phyloP scores from a whole-genome alignment of 1,140 invertebrate genomes.

The Chrysopa pallens region DNA sequence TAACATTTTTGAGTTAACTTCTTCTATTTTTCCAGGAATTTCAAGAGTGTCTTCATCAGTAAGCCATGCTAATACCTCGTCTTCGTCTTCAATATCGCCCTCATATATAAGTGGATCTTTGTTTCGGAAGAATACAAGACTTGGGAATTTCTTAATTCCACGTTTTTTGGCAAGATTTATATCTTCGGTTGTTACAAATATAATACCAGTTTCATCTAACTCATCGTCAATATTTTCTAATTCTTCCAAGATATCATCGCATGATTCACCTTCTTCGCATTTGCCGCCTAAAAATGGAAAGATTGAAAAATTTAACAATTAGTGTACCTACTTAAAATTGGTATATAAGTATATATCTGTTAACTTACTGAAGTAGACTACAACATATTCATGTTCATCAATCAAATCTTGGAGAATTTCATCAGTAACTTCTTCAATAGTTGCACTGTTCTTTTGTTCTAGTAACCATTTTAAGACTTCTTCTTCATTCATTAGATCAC shows the following conservation, averaged over 20 bases:
- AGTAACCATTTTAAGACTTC: slow-evolving; percentile 81
- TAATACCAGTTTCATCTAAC: slow-evolving; percentile 79
- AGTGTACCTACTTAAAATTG: neutral
- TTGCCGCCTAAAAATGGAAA: slow-evolving; percentile 42
- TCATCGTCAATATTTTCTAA: slow-evolving; percentile 89
- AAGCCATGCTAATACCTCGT: slow-evolving; percentile 77
- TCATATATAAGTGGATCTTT: slow-evolving; percentile 61
- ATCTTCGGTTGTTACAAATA: slow-evolving; percentile 87
- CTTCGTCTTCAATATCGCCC: slow-evolving; percentile 78
- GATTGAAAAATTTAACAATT: neutral
- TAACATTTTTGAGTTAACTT: slow-evolving; percentile 81
- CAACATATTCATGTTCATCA: slow-evolving; percentile 82
- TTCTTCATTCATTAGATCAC: slow-evolving; percentile 80
- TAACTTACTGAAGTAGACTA: slow-evolving; percentile 79
- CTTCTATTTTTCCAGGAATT: slow-evolving; percentile 83
- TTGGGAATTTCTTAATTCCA: slow-evolving; percentile 67
- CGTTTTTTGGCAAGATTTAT: slow-evolving; percentile 62
- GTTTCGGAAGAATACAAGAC: slow-evolving; percentile 79
- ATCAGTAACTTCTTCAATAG: slow-evolving; percentile 88
- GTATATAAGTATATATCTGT: too few species aligned
- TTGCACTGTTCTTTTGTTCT: slow-evolving; percentile 76
- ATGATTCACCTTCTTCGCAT: slow-evolving; percentile 72
- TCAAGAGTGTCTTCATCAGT: slow-evolving; percentile 83
- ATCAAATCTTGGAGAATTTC: slow-evolving; percentile 76
- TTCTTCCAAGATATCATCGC: slow-evolving; percentile 67